A percentile compares a stretch with the other conserved stretches of the same genome.
Conservation (phyloP, 2,888 invertebrate species). For the Argyra leucocephala region DNA sequence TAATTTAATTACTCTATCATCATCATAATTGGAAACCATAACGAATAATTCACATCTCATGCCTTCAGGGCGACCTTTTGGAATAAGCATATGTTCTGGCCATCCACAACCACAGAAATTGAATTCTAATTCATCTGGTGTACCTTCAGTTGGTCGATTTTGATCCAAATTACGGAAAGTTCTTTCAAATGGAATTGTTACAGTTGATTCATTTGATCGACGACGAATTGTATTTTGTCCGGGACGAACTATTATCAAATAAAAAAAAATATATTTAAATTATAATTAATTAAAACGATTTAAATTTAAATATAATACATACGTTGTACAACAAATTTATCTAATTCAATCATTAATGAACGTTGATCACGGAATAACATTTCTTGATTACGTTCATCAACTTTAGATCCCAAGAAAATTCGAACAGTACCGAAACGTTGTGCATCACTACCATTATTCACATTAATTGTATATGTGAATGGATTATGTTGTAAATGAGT, state of each 20-base stretch:
- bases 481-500: conserved; percentile 67
- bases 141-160: conserved; percentile 49
- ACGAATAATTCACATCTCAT: conserved; percentile 59
- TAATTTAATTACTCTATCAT: conserved; percentile 45
- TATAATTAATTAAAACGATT: not conserved
- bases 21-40: conserved; percentile 65
- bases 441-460: conserved; percentile 49
- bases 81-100: conserved; percentile 72
- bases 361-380: conserved; percentile 54
- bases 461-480: conserved; percentile 57
- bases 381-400: conserved; percentile 55
- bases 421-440: conserved; percentile 53
- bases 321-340: conserved; percentile 54
- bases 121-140: conserved; percentile 49
- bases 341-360: conserved; percentile 56
- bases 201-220: conserved; percentile 60
- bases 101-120: conserved; percentile 85
- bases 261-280: too few relatives aligned
- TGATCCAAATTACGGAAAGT: conserved; percentile 64
- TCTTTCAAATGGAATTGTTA: conserved; percentile 73
- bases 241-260: conserved; percentile 54
- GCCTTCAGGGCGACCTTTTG: conserved; percentile 59
- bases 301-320: too few relatives aligned
- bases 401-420: conserved; percentile 57
- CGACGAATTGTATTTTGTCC: conserved; percentile 60